Conservation (phyloP, 92 coral and sea anemone genomes). For the Parazoanthus swiftii region DNA sequence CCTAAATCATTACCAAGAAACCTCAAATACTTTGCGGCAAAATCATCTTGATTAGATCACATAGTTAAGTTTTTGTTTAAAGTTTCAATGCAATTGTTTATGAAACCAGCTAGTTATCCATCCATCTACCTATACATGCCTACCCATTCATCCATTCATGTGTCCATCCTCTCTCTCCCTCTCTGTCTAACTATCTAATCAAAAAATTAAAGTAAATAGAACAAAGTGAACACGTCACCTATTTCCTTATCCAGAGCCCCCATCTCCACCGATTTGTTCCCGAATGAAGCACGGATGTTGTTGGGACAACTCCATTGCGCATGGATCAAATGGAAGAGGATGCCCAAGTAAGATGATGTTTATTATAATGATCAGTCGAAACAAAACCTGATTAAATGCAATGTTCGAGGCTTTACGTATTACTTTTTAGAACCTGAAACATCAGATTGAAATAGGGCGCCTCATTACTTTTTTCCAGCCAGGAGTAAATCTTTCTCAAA, state of each 20-base stretch:
- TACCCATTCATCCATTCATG: too few species aligned
- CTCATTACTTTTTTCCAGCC: too few species aligned
- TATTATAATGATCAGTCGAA: too few species aligned
- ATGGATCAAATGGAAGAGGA: constrained; percentile 56
- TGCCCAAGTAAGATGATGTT: constrained; percentile 53
- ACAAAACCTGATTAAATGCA: neutral
- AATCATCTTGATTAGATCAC: too few species aligned
- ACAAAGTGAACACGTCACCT: neutral
- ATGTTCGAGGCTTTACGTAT: neutral
- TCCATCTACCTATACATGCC: too few species aligned
- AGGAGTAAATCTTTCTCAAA: too few species aligned
- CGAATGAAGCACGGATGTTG: constrained; percentile 58
- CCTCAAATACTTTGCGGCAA: too few species aligned
- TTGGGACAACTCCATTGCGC: constrained; percentile 61
- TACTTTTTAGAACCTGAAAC: neutral
- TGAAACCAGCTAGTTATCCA: neutral
- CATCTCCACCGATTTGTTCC: constrained; percentile 66
- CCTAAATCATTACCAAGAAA: too few species aligned
- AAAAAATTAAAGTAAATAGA: too few species aligned
- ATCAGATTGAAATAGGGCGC: too few species aligned
- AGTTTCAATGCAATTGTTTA: neutral
- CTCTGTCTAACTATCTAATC: neutral
- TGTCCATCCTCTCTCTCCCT: too few species aligned
- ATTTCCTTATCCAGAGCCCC: constrained; percentile 48
- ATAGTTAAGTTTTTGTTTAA: too few species aligned